Evolutionary conservation across 1,140 invertebrate genomes (phyloP).

Genomic region (Hycleus phaleratus): DNA sequence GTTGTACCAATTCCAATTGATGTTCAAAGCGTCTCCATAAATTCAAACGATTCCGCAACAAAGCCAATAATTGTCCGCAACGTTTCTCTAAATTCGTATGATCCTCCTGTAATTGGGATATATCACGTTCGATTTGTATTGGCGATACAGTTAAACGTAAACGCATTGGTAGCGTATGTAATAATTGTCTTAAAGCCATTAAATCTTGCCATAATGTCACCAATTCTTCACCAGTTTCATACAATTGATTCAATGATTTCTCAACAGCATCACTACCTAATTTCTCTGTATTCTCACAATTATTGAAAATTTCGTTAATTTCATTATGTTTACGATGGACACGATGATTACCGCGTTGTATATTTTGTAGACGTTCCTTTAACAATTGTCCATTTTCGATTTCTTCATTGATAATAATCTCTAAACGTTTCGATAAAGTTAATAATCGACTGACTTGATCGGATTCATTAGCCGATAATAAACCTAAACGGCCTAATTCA

Average conservation of each 20-base stretch:
- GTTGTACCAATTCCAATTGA: constrained; percentile 67
- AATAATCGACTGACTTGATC: constrained; percentile 65
- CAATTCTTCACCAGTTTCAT: constrained; percentile 56
- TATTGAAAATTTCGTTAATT: constrained; percentile 54
- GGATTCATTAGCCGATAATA: constrained; percentile 61
- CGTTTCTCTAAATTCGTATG: constrained; percentile 61
- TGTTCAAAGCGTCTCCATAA: constrained; percentile 68
- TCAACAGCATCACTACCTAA: constrained; percentile 64
- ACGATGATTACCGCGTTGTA: constrained; percentile 58
- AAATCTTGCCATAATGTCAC: constrained; percentile 65
- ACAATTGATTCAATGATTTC: constrained; percentile 58
- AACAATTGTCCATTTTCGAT: constrained; percentile 60
- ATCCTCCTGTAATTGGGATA: constrained; percentile 63
- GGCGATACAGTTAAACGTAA: constrained; percentile 66
- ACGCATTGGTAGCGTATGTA: constrained; percentile 66
- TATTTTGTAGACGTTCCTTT: constrained; percentile 59
- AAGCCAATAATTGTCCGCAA: constrained; percentile 53
- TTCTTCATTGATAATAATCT: constrained; percentile 63
- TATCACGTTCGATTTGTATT: constrained; percentile 62
- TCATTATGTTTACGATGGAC: constrained; percentile 59
- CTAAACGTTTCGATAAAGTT: constrained; percentile 57
- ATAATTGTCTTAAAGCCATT: constrained; percentile 59
- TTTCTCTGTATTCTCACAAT: constrained; percentile 61
- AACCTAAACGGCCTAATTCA: constrained; percentile 63
- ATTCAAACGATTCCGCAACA: constrained; percentile 55